Conservation (phyloP, 2,797 vertebrate genomes). For the Anisognathus igniventris region DNA sequence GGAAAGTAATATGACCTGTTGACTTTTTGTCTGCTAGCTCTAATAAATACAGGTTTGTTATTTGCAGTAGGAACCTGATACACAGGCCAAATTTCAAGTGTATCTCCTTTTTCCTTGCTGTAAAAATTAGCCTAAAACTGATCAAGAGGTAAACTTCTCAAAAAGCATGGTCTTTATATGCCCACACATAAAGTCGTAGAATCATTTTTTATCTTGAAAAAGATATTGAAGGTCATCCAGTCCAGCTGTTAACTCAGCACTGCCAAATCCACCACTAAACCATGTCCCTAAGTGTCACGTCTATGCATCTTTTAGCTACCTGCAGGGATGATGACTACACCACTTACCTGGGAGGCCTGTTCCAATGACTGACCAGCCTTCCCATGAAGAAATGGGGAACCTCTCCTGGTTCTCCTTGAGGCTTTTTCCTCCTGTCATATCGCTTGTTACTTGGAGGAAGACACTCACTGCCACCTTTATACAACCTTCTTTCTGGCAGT, state of each 20-base stretch:
- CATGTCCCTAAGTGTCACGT: neutral
- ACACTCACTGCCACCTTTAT: accelerated
- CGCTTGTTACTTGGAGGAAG: neutral
- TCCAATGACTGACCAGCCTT: neutral
- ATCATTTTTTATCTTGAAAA: neutral
- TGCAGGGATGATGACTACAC: neutral
- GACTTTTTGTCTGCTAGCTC: neutral
- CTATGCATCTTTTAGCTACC: neutral
- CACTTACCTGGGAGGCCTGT: neutral
- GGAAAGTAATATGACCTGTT: neutral
- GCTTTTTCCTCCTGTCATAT: neutral
- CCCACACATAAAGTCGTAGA: neutral
- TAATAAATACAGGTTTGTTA: neutral
- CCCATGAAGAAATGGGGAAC: neutral
- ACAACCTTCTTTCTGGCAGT: neutral
- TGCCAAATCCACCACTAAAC: neutral
- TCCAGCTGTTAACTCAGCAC: neutral
- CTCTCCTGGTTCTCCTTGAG: neutral
- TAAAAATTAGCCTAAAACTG: neutral
- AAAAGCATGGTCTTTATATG: neutral
- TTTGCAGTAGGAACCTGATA: neutral
- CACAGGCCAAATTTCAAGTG: neutral
- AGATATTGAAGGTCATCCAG: neutral
- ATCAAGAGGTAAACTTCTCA: neutral
- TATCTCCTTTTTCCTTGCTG: neutral